phyloP scores from a whole-genome alignment of 2,888 invertebrate species.

The Pristionchus japonicus region DNA sequence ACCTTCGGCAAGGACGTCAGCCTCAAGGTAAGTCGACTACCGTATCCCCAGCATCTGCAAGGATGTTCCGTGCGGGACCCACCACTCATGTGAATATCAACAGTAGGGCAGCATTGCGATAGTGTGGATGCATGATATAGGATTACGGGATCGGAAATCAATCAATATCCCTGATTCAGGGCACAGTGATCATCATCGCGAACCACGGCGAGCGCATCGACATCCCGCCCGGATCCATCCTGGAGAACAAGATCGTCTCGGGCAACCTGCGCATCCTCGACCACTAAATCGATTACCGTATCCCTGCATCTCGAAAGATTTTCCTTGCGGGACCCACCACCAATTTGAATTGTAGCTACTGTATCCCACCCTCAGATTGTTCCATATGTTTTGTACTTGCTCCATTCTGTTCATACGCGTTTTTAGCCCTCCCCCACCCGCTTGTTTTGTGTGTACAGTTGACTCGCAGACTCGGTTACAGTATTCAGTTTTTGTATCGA shows the following conservation, averaged over 20 bases:
- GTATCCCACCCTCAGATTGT: background rate
- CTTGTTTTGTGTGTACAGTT: constrained; percentile 2
- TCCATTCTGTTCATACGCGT: constrained; percentile 8
- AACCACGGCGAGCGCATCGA: constrained; percentile 99
- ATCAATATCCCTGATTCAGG: constrained; percentile 78
- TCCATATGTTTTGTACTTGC: background rate
- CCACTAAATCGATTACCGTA: constrained; percentile 80
- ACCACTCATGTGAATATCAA: no score
- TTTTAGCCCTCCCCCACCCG: background rate
- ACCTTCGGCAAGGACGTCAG: constrained; percentile 95
- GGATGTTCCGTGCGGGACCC: no score
- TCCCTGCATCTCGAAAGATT: background rate
- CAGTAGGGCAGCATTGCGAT: no score
- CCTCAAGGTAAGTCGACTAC: constrained; percentile 85
- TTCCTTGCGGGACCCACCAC: background rate
- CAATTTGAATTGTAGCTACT: background rate
- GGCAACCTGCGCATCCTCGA: constrained; percentile 97
- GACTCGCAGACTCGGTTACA: background rate
- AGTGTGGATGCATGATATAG: no score
- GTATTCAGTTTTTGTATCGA: background rate
- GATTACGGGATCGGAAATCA: no score
- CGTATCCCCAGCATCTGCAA: no score
- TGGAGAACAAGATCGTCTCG: constrained; percentile 99
- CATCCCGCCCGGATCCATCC: constrained; percentile 93
- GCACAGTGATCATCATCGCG: constrained; percentile 98